Conservation (phyloP, 2,113 vertebrate genomes). For the Geococcyx californianus region DNA sequence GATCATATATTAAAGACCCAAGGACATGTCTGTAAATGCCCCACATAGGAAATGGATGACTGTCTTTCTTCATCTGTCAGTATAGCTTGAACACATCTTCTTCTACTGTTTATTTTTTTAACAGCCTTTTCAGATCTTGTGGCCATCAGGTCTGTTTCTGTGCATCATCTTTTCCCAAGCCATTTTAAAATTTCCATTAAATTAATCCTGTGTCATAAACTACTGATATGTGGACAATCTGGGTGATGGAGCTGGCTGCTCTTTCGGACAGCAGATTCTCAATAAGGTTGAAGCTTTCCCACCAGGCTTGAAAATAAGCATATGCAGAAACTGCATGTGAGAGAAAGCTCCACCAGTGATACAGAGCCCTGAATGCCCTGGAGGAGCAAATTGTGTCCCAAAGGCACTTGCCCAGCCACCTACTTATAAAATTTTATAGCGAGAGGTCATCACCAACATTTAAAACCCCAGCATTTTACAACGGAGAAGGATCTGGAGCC, state of each 20-base stretch:
- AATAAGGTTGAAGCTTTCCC: background rate
- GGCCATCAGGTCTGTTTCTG: background rate
- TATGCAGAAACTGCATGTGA: background rate
- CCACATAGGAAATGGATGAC: background rate
- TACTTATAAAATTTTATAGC: background rate
- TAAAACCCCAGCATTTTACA: background rate
- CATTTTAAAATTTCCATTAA: background rate
- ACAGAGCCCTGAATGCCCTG: background rate
- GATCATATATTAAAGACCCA: background rate
- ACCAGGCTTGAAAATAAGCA: background rate
- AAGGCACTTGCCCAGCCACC: background rate
- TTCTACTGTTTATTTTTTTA: background rate
- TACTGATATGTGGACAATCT: accelerated
- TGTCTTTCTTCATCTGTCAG: background rate
- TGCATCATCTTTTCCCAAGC: background rate
- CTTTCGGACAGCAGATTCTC: background rate
- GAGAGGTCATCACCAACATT: background rate
- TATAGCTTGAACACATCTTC: background rate
- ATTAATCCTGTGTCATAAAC: background rate
- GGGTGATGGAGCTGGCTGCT: background rate
- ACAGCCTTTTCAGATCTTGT: background rate
- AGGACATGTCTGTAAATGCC: background rate
- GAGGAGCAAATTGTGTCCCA: background rate
- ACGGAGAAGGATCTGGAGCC: background rate
- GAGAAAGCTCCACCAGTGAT: background rate